Base-by-base conservation (phyloP, 2,888 invertebrate genomes). In the Tetragnatha montana region DNA sequence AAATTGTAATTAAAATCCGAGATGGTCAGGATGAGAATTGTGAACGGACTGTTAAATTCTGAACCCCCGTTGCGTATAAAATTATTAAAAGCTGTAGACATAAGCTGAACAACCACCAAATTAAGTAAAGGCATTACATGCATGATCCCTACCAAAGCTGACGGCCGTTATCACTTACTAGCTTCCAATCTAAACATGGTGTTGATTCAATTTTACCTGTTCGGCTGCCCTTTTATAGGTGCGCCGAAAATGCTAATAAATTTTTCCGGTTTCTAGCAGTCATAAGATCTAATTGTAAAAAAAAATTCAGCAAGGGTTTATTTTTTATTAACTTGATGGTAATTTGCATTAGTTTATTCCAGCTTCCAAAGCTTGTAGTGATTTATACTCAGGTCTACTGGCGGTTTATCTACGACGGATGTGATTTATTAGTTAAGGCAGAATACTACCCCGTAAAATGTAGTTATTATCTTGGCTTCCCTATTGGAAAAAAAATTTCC, bases 191-290 rank as follows among this genome's bases (percentile, higher is more conserved):
- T 78, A 78, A 78, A 78, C 78, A 68, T 17, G 60, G 21, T 60
- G 60, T 60, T 78, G 78, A 78, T 47, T 78, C 60, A 68, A 78
- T 78, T 78, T 78, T 14, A 35, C 50, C 50, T 76, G 19, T 50
- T 60, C 17, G 4, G 14, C 60, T 60, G 17, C 60, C 60, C 60
- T 17, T 60, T 60, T 60, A 17, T 17, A 60, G 60, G 60, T 60
- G 60, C 60, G 60, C 60, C 60, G 17, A 8, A 60, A 60, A 60
- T 60, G 60, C 60, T 60, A 60, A 60, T 60, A 60, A 60, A 60
- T 60, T 60, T 17, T 60, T 10, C 17, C 60, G 12, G 60, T 3
- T 60, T 60, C 60, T 60, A 12, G 14, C 12, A 4, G 60, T 14
- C 14, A 10, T 60, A 35, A 35, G 60, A 35, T 35, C 60, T 60